Base-by-base conservation (phyloP, 2,888 invertebrate species). In the Cataglyphis rosenhaueri region DNA sequence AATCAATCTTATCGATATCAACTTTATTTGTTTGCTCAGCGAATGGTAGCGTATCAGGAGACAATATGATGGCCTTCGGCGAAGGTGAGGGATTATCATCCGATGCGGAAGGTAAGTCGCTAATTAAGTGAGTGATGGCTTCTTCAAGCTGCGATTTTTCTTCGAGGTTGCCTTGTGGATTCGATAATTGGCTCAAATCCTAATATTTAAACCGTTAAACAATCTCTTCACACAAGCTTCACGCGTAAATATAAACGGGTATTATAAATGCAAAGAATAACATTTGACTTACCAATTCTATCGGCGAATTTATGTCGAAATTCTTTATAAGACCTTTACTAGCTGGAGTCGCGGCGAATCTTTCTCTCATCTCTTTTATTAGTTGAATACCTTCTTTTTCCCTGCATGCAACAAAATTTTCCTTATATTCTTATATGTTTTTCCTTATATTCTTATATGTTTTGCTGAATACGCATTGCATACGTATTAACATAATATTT, bases 341-440 rank as follows among this genome's bases (percentile, higher is more conserved):
- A 0, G 82, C 62, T n/a, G 84, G 87, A 3, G 97, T 96, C 0
- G 97, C 97, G 10, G 97, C 97, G 95, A 96, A 98, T 93, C 97
- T 96, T 85, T 95, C 95, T 93, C 97, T 98, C 98, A 98, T 98
- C 89, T 98, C 97, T 71, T 96, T 96, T 87, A 97, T 96, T 91
- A 97, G 96, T 83, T 95, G 95, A 84, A 96, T 95, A 15, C 98
- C 98, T 92, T 98, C 97, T 85, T 97, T 96, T 83, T 97, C 96
- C 86, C 96, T 96, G 86, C 32, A 38, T 12, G 18, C n/a, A 52
- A 70, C 15, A 76, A 79, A 79, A 12, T 52, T 48, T 66, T 3
- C 15, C 29, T 18, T 52, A 52, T 52, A 57, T 25, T 25, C 1
- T 25, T 25, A 25, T 25, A 25, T 25, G 25, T 25, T 52, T 48